Base-by-base conservation (phyloP, 2,888 invertebrate genomes). In the Hermaeophaga mercurialis region DNA sequence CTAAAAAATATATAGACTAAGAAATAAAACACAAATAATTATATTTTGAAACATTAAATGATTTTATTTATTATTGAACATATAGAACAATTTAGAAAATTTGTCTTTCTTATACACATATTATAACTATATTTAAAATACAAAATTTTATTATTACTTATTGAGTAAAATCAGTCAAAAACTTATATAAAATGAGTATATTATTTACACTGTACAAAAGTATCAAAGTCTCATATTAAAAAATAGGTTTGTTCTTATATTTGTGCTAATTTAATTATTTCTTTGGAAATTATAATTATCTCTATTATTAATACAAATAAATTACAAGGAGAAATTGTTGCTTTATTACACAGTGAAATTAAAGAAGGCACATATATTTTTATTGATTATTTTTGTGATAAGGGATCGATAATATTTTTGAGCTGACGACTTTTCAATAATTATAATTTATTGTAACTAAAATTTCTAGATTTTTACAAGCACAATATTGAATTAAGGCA, bases 131-230 rank as follows among this genome's bases (percentile, higher is more conserved):
- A n/a, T 38, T 39, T 56, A 47, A 52, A 41, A 52, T 52, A 41
- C 41, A 41, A 41, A 50, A 28, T 41, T 56, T 28, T 34, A 46
- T 41, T 28, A 24, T 26, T 56, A 39, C 39, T 46, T 52, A 12
- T 39, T 52, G 9, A 52, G 12, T 44, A 55, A 54, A 52, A 57
- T 61, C 61, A 61, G 61, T 61, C 61, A 52, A 55, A 52, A 55
- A 53, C 54, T 57, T 59, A 55, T 8, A 49, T 15, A 34, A 47
- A 53, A 33, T 54, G 49, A 54, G 53, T n/a, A n/a, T 54, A 54
- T 49, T 58, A 58, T 58, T 54, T 58, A 58, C 58, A 58, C 58
- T 58, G 54, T 58, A 58, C 58, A 58, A 19, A 48, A 28, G 6
- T 43, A 34, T 14, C n/a, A 33, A 52, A 24, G 34, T 19, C 34